A percentile compares a stretch with the other conserved stretches of the same genome.
These are phyloP conservation scores for Lerema accius DNA, from an alignment of 1,140 invertebrate genomes.

Conservation along the genomic window DNA sequence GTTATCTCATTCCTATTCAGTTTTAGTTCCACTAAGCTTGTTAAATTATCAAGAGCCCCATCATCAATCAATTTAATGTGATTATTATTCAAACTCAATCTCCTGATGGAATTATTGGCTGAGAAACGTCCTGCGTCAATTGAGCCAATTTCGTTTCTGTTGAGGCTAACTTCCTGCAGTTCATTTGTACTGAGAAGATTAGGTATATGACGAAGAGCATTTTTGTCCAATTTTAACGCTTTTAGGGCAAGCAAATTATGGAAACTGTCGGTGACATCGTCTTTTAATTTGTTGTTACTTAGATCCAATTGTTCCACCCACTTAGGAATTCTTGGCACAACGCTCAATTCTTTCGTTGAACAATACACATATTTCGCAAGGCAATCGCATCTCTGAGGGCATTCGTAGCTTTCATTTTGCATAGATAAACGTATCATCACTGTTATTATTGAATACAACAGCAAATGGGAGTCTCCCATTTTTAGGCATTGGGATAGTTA, in stretches of 20 bases:
- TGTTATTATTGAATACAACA: constrained; percentile 57
- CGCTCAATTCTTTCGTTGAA: constrained; percentile 83
- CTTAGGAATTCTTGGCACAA: constrained; percentile 84
- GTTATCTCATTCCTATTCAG: constrained; percentile 91
- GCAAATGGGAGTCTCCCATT: constrained; percentile 76
- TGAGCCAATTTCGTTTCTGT: constrained; percentile 86
- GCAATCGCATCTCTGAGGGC: constrained; percentile 84
- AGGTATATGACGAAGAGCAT: constrained; percentile 74
- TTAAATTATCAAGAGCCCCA: constrained; percentile 88
- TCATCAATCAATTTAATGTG: constrained; percentile 87
- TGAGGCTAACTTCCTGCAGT: constrained; percentile 81
- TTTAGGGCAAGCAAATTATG: constrained; percentile 65
- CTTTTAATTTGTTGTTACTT: constrained; percentile 68
- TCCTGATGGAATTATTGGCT: constrained; percentile 79
- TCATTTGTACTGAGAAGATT: constrained; percentile 72
- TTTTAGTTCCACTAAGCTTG: constrained; percentile 88
- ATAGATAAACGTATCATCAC: constrained; percentile 60
- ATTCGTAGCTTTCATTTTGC: constrained; percentile 77
- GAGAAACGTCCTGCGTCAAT: constrained; percentile 85
- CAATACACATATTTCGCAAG: constrained; percentile 84
- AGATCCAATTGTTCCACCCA: constrained; percentile 86
- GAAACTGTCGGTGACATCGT: constrained; percentile 62
- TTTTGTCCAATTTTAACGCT: constrained; percentile 83
- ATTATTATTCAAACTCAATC: constrained; percentile 88
- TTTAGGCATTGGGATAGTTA: constrained; percentile 71